Evolutionary conservation across 2,888 invertebrate species (phyloP).

Genomic region (Malthinus flaveolus): DNA sequence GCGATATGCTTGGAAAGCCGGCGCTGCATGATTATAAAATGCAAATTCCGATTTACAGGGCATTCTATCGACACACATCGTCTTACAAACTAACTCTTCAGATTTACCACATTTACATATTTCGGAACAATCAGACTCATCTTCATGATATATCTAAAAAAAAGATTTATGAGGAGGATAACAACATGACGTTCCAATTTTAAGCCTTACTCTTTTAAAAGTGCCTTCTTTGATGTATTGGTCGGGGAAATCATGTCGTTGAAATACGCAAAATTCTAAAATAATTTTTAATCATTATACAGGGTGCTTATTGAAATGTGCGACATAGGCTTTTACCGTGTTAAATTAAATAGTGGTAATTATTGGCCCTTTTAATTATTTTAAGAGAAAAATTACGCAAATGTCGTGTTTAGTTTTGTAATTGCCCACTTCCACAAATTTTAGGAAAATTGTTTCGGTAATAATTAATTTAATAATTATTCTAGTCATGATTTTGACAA

Average conservation of each 20-base stretch:
- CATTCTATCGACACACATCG: constrained; percentile 84
- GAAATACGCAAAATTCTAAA: constrained; percentile 79
- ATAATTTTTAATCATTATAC: too few species aligned
- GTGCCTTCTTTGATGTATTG: constrained; percentile 85
- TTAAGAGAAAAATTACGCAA: too few species aligned
- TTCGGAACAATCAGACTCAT: constrained; percentile 88
- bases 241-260: constrained; percentile 79
- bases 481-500: too few species aligned
- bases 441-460: too few species aligned
- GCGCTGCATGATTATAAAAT: constrained; percentile 87
- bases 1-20: constrained; percentile 86
- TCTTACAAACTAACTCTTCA: constrained; percentile 80
- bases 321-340: too few species aligned
- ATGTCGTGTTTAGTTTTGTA: too few species aligned
- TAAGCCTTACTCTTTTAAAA: constrained; percentile 76
- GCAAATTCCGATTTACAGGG: constrained; percentile 88
- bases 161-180: constrained; percentile 1
- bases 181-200: neutral
- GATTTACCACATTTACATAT: constrained; percentile 83
- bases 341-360: too few species aligned
- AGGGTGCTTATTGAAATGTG: too few species aligned
- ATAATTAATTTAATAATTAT: too few species aligned
- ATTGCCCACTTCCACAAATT: too few species aligned
- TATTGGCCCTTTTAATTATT: too few species aligned
- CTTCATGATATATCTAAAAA: constrained; percentile 76